These are phyloP conservation scores for Manduca sexta DNA, from an alignment of 1,140 invertebrate genomes.

Conservation along the genomic window DNA sequence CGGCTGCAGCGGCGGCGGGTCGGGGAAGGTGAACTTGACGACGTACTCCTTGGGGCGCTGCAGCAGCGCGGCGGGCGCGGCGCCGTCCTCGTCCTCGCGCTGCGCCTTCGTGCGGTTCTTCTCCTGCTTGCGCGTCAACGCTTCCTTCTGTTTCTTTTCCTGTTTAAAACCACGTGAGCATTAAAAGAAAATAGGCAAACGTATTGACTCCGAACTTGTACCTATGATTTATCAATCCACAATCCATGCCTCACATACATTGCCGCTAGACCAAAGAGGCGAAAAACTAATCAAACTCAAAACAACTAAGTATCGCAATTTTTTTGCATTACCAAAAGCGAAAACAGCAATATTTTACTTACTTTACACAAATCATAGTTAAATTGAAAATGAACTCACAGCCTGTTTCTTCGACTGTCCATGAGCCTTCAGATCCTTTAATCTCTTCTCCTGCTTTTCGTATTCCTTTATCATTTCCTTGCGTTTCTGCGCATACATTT, in stretches of 20 bases:
- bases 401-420: constrained; percentile 97
- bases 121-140: constrained; percentile 93
- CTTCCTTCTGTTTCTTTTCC: constrained; percentile 95
- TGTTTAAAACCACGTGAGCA: constrained; percentile 22
- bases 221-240: no score
- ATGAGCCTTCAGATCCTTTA: constrained; percentile 95
- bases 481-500: constrained; percentile 97
- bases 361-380: no score
- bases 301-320: no score
- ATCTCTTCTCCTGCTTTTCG: constrained; percentile 97
- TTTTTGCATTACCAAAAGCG: no score
- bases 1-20: constrained; percentile 94
- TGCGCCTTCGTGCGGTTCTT: constrained; percentile 89
- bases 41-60: constrained; percentile 94
- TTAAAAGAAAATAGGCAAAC: no score
- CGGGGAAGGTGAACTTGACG: constrained; percentile 98
- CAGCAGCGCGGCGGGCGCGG: constrained; percentile 86
- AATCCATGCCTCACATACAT: no score
- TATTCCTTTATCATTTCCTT: constrained; percentile 98
- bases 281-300: no score
- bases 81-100: constrained; percentile 88
- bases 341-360: no score
- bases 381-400: no score
- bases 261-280: no score
- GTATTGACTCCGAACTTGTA: no score